Evolutionary conservation across 2,797 vertebrate species (phyloP).

Genomic region (Malurus leucopterus): DNA sequence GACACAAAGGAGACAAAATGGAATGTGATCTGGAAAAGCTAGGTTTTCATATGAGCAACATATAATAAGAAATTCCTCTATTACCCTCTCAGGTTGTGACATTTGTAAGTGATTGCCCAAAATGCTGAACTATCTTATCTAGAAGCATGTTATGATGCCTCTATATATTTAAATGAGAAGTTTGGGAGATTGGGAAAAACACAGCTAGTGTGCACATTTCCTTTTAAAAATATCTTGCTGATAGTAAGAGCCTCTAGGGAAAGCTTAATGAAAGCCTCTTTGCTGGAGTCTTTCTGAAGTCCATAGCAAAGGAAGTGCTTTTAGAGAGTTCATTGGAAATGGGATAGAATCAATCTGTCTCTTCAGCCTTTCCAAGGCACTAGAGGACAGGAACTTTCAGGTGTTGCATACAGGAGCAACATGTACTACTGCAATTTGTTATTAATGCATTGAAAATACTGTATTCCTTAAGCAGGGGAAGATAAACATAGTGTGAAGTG

Average conservation of each 20-base stretch:
- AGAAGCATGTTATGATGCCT: background rate
- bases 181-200: background rate
- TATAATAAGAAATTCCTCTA: background rate
- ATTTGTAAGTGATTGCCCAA: background rate
- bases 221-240: background rate
- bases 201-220: background rate
- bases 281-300: background rate
- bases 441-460: background rate
- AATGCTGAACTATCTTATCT: background rate
- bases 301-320: slow-evolving; percentile 13
- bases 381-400: background rate
- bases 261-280: slow-evolving; percentile 10
- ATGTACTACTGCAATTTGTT: background rate
- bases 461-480: background rate
- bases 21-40: background rate
- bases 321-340: background rate
- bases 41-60: background rate
- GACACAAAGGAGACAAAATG: background rate
- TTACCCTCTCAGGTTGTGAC: background rate
- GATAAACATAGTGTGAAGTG: background rate
- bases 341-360: background rate
- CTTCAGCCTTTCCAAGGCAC: background rate
- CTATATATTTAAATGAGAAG: background rate
- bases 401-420: background rate
- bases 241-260: background rate